phyloP scores from a whole-genome alignment of 2,888 invertebrate species.

The Agonopterix heracliana region DNA sequence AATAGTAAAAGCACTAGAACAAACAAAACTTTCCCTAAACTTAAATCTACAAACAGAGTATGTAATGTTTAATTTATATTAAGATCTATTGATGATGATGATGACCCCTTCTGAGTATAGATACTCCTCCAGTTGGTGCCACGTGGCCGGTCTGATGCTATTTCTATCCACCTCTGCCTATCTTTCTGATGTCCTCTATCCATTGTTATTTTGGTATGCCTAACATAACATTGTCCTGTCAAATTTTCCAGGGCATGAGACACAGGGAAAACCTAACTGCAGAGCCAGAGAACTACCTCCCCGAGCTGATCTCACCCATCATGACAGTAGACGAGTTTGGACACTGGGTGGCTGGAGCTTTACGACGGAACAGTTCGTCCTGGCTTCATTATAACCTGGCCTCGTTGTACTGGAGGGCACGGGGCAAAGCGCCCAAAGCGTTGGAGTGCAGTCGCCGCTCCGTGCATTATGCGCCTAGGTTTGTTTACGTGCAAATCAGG shows the following conservation, averaged over 20 bases:
- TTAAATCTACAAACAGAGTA: no score
- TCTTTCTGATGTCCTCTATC: no score
- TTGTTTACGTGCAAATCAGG: constrained; percentile 6
- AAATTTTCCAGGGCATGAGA: constrained; percentile 45
- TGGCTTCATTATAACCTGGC: constrained; percentile 89
- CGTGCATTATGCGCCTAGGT: constrained; percentile 85
- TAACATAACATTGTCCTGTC: no score
- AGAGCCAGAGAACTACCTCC: constrained; percentile 37
- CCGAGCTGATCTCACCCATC: constrained; percentile 39
- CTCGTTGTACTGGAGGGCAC: constrained; percentile 85
- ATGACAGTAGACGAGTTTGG: constrained; percentile 69
- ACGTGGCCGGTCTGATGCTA: no score
- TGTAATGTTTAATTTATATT: no score
- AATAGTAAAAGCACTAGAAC: no score
- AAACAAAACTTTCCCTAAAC: no score
- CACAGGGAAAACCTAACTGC: constrained; percentile 48
- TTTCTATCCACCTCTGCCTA: no score
- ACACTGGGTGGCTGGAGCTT: constrained; percentile 77
- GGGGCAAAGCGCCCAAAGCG: constrained; percentile 85
- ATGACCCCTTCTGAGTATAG: no score
- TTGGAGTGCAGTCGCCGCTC: constrained; percentile 86
- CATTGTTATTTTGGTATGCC: no score
- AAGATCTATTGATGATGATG: no score
- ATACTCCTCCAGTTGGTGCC: no score
- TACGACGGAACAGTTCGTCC: constrained; percentile 81